A percentile compares a stretch with the other conserved stretches of the same genome.
phyloP scores from a whole-genome alignment of 2,113 vertebrate genomes.

The Pica pica region DNA sequence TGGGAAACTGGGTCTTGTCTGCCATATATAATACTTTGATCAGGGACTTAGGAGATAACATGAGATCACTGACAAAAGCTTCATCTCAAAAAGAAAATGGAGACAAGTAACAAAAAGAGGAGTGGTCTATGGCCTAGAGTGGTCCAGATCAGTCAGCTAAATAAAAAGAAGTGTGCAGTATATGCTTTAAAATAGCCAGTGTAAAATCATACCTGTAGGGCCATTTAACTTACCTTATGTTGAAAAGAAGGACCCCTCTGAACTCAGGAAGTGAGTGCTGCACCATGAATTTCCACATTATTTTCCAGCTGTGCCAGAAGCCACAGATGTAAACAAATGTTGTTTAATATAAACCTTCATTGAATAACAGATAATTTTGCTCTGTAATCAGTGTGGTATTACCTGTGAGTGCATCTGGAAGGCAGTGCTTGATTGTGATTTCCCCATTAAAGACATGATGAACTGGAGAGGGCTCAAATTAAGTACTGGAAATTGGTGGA shows the following conservation, averaged over 20 bases:
- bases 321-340: neutral
- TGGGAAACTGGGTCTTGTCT: neutral
- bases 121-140: neutral
- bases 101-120: neutral
- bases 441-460: neutral
- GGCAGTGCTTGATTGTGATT: neutral
- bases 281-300: neutral
- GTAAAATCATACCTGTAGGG: neutral
- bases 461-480: neutral
- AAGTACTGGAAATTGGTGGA: neutral
- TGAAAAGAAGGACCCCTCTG: neutral
- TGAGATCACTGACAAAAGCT: neutral
- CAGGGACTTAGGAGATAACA: neutral
- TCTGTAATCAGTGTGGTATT: neutral
- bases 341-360: neutral
- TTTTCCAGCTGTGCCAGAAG: neutral
- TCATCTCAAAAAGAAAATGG: neutral
- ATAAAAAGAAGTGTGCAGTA: neutral
- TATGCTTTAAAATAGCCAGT: neutral
- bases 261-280: neutral
- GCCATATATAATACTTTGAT: neutral
- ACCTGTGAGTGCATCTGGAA: neutral
- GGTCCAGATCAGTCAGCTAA: neutral
- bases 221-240: neutral
- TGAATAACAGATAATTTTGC: neutral